Percentiles rank a stretch among this genome's conserved stretches.
Conservation (phyloP, 2,888 invertebrate species). For the Zootermopsis nevadensis region DNA sequence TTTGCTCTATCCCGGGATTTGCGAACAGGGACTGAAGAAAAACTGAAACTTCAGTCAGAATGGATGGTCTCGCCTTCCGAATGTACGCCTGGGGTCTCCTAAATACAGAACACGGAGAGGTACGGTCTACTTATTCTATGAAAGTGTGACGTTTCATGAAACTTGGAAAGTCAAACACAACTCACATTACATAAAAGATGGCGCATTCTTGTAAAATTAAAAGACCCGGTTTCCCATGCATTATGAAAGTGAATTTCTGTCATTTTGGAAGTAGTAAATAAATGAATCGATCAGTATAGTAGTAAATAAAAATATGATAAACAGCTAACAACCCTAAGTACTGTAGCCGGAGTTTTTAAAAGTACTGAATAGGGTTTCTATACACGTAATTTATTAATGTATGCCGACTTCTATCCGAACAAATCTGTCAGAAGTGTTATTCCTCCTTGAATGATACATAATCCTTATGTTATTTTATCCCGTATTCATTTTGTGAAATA, state of each 20-base stretch:
- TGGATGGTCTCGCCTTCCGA: too few species aligned
- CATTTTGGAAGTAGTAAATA: not conserved
- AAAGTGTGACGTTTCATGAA: too few species aligned
- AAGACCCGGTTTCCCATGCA: not conserved
- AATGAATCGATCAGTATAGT: not conserved
- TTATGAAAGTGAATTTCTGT: not conserved
- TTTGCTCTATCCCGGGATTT: too few species aligned
- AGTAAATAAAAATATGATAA: not conserved
- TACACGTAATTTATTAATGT: not conserved
- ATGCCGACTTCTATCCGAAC: not conserved
- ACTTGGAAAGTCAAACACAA: not conserved
- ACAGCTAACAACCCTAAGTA: not conserved
- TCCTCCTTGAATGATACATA: constrained; percentile 9
- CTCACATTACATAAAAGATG: not conserved
- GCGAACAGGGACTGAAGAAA: too few species aligned
- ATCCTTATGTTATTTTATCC: not conserved
- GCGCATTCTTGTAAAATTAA: not conserved
- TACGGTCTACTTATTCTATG: too few species aligned
- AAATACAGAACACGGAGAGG: too few species aligned
- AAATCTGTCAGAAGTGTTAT: not conserved
- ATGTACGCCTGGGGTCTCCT: too few species aligned
- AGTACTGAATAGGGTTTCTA: not conserved
- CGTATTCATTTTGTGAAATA: not conserved
- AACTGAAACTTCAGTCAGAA: too few species aligned
- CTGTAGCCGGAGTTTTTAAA: not conserved